A percentile compares a stretch with the other conserved stretches of the same genome.
phyloP scores from a whole-genome alignment of 2,113 vertebrate species.

The Leptobrachium leishanense region DNA sequence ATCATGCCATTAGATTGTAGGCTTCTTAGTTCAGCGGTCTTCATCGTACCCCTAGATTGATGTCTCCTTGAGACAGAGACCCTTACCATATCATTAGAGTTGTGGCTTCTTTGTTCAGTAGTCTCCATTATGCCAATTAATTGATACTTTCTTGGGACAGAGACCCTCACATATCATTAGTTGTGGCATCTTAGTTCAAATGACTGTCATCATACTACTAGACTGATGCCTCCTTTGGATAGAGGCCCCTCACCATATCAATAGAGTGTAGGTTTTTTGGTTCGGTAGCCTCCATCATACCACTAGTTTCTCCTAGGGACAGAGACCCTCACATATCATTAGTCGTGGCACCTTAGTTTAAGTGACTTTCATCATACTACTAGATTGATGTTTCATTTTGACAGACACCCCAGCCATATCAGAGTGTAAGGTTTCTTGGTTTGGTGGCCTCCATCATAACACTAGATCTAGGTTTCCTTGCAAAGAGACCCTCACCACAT shows the following conservation, averaged over 20 bases:
- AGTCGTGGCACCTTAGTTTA: background rate
- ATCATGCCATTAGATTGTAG: background rate
- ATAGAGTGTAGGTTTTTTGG: background rate
- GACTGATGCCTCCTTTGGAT: background rate
- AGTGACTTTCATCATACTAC: background rate
- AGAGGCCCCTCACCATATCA: background rate
- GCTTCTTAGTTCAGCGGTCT: background rate
- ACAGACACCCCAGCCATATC: background rate
- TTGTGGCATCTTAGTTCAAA: background rate
- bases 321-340: background rate
- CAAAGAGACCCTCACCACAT: background rate
- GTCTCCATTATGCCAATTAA: background rate
- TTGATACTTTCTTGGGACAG: too few relatives aligned
- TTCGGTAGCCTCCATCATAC: background rate
- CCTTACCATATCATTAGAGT: background rate
- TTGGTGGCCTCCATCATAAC: background rate
- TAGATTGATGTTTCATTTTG: background rate
- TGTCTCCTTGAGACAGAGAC: background rate
- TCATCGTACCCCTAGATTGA: slow-evolving; percentile 9
- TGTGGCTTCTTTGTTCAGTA: background rate
- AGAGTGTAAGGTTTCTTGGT: too few relatives aligned
- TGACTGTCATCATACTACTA: too few relatives aligned
- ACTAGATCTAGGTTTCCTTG: background rate
- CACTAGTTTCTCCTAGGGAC: background rate
- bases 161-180: too few relatives aligned